Evolutionary conservation across 2,113 vertebrate species (phyloP).

Genomic region (Catharus bicknelli): DNA sequence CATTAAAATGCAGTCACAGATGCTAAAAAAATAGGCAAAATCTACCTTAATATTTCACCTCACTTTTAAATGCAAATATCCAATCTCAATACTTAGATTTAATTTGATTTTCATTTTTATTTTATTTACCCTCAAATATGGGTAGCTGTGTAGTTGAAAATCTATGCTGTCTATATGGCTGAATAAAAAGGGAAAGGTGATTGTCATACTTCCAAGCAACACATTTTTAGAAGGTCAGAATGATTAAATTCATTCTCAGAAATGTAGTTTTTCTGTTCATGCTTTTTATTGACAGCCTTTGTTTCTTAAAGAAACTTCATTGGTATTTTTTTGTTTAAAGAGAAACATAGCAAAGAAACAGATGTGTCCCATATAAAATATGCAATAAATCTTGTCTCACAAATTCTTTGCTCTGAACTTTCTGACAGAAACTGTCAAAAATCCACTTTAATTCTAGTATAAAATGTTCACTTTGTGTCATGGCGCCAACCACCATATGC

Average conservation of each 20-base stretch:
- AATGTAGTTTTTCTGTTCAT: conserved; percentile 51
- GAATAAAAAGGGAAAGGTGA: conserved; percentile 15
- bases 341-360: conserved; percentile 79
- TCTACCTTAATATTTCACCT: background rate
- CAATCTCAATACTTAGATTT: background rate
- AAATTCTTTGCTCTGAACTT: conserved; percentile 81
- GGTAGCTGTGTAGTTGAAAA: background rate
- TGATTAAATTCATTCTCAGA: conserved; percentile 40
- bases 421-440: conserved; percentile 83
- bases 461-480: conserved; percentile 81
- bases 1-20: background rate
- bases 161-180: background rate
- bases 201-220: conserved; percentile 7
- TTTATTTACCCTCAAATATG: background rate
- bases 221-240: conserved; percentile 46
- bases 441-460: conserved; percentile 81
- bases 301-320: conserved; percentile 74
- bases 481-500: conserved; percentile 80
- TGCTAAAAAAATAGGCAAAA: background rate
- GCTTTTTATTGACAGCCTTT: conserved; percentile 70
- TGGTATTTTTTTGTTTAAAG: conserved; percentile 63
- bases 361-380: conserved; percentile 81
- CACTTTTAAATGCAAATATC: background rate
- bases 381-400: conserved; percentile 81
- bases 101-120: background rate